Percentiles rank a stretch among this genome's conserved stretches.
Conservation (phyloP, 2,888 invertebrate genomes). For the Mantis religiosa region DNA sequence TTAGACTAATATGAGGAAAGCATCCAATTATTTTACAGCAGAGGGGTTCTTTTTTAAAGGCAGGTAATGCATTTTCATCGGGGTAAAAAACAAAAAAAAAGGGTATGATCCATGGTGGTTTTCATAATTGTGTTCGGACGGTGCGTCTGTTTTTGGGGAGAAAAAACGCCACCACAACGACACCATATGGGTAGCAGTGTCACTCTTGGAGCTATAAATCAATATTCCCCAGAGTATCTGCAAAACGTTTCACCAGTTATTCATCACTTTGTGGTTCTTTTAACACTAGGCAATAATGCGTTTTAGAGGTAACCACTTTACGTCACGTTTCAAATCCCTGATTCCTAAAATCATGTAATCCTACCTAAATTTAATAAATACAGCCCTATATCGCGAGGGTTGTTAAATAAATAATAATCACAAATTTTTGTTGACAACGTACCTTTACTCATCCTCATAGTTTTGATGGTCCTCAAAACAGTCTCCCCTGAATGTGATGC, state of each 20-base stretch:
- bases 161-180: not conserved
- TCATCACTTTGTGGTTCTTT: not conserved
- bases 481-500: too few species aligned
- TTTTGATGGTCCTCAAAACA: too few species aligned
- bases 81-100: not conserved
- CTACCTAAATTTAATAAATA: too few species aligned
- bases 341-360: not conserved
- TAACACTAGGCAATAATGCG: not conserved
- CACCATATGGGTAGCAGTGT: not conserved
- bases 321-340: too few species aligned
- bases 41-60: too few species aligned
- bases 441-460: too few species aligned
- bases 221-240: not conserved
- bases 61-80: not conserved
- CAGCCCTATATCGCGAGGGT: accelerated
- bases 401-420: too few species aligned
- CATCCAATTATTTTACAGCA: too few species aligned
- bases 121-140: not conserved
- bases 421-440: too few species aligned
- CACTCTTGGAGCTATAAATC: not conserved
- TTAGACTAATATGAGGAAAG: too few species aligned
- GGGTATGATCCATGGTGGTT: not conserved
- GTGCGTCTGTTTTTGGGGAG: not conserved
- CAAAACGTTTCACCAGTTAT: not conserved
- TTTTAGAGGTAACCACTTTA: too few species aligned